Conservation (phyloP, 2,888 invertebrate genomes). For the Cryptus viduatorius region DNA sequence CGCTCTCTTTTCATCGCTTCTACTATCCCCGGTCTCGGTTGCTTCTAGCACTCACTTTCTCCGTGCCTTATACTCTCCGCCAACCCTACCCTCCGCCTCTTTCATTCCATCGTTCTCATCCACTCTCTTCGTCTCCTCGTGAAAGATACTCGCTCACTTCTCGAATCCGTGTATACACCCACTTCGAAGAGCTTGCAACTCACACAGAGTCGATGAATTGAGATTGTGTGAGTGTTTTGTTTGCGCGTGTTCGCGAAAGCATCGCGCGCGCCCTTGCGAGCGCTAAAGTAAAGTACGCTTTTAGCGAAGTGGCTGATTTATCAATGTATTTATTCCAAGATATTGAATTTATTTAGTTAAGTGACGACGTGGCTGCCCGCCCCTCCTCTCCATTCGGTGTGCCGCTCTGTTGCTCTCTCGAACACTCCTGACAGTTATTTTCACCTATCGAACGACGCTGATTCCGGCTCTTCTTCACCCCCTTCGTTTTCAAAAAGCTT, state of each 20-base stretch:
- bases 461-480: neutral
- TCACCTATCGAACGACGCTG: slow-evolving; percentile 69
- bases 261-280: slow-evolving; percentile 74
- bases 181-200: slow-evolving; percentile 6
- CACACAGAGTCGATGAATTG: slow-evolving; percentile 30
- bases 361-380: slow-evolving; percentile 74
- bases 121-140: slow-evolving; percentile 64
- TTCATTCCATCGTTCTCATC: slow-evolving; percentile 62
- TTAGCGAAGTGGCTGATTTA: slow-evolving; percentile 85
- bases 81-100: slow-evolving; percentile 22
- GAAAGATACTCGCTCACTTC: slow-evolving; percentile 66
- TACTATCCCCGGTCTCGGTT: slow-evolving; percentile 37
- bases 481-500: slow-evolving; percentile 7
- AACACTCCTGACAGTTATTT: slow-evolving; percentile 70
- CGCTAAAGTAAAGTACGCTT: slow-evolving; percentile 84
- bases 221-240: slow-evolving; percentile 61
- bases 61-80: slow-evolving; percentile 56
- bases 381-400: neutral
- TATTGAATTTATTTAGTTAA: slow-evolving; percentile 85
- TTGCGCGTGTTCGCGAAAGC: slow-evolving; percentile 75
- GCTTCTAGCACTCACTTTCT: slow-evolving; percentile 58
- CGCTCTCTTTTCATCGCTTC: slow-evolving; percentile 30
- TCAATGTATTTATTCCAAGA: slow-evolving; percentile 85
- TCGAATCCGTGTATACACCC: slow-evolving; percentile 36
- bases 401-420: slow-evolving; percentile 5